Evolutionary conservation across 2,888 invertebrate species (phyloP).

Genomic region (Teleogryllus oceanicus): DNA sequence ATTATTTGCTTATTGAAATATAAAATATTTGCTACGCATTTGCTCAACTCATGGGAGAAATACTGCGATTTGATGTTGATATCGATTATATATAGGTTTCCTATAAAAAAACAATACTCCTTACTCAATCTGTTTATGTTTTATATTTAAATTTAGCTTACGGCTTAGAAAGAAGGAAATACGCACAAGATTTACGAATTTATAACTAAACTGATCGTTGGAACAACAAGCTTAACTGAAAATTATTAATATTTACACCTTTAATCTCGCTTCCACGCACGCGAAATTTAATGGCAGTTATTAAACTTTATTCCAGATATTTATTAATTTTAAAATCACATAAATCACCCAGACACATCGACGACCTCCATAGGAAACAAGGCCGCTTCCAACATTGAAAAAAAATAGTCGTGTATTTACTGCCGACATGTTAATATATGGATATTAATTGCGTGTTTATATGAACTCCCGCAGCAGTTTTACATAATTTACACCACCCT

Average conservation of each 20-base stretch:
- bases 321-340: neutral
- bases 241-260: neutral
- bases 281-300: neutral
- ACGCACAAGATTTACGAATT: too few species aligned
- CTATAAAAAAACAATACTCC: too few species aligned
- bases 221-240: neutral
- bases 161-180: too few species aligned
- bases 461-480: neutral
- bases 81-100: too few species aligned
- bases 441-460: slow-evolving; percentile 1
- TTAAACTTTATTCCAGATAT: neutral
- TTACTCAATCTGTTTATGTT: too few species aligned
- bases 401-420: slow-evolving; percentile 1
- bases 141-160: too few species aligned
- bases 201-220: too few species aligned
- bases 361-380: neutral
- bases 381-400: neutral
- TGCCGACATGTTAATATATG: neutral
- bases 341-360: neutral
- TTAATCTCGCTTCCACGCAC: neutral
- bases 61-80: too few species aligned
- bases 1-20: too few species aligned
- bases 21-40: too few species aligned
- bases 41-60: too few species aligned
- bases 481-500: neutral